phyloP scores from a whole-genome alignment of 1,140 invertebrate species.

The Caerostris extrusa region DNA sequence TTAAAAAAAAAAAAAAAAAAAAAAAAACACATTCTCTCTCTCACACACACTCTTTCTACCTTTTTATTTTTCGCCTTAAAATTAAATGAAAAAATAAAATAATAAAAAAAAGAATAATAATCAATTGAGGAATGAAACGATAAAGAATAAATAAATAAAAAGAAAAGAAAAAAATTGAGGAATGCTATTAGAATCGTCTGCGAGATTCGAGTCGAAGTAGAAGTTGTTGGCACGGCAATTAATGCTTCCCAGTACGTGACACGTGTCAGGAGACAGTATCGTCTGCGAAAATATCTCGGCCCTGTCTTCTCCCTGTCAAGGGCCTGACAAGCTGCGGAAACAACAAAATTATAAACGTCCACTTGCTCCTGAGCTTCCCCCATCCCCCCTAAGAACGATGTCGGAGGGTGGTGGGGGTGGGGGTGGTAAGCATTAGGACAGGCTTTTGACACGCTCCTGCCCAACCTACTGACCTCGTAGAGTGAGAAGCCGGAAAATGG shows the following conservation, averaged over 20 bases:
- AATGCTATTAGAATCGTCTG: slow-evolving; percentile 59
- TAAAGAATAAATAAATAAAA: slow-evolving; percentile 22
- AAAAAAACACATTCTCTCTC: slow-evolving; percentile 7
- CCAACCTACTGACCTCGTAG: slow-evolving; percentile 70
- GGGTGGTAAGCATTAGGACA: slow-evolving; percentile 43
- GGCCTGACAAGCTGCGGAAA: slow-evolving; percentile 71
- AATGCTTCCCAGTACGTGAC: slow-evolving; percentile 67
- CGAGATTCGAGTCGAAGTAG: slow-evolving; percentile 9
- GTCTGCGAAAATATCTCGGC: slow-evolving; percentile 55
- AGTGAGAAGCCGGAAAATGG: slow-evolving; percentile 74
- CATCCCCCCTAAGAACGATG: slow-evolving; percentile 1
- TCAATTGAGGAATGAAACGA: slow-evolving; percentile 23
- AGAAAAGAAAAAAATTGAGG: slow-evolving; percentile 22
- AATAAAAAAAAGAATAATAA: slow-evolving; percentile 31
- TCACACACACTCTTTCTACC: background rate
- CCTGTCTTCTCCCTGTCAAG: slow-evolving; percentile 68
- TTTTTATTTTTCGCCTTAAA: slow-evolving; percentile 27
- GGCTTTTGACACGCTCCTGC: slow-evolving; percentile 67
- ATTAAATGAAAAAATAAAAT: background rate
- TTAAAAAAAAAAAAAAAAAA: slow-evolving; percentile 61
- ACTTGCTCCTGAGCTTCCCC: slow-evolving; percentile 48
- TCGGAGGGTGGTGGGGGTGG: background rate
- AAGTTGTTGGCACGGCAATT: slow-evolving; percentile 59
- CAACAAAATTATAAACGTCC: slow-evolving; percentile 77
- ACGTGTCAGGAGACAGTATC: slow-evolving; percentile 62